Base-by-base conservation (phyloP, 2,888 invertebrate genomes). In the Trichogramma evanescens region DNA sequence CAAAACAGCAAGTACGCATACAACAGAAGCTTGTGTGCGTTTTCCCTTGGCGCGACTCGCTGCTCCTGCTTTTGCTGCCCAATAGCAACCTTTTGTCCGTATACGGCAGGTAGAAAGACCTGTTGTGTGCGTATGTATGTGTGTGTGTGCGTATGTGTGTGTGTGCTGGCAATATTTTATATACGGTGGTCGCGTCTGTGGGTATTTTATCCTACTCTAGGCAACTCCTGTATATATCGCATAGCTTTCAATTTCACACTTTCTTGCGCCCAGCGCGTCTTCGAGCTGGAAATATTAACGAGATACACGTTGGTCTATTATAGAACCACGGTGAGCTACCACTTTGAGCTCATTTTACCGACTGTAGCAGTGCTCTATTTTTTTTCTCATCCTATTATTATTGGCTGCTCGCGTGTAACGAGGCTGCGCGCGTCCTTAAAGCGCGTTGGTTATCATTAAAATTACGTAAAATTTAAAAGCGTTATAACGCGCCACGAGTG, bases 201-300 rank as follows among this genome's bases (percentile, higher is more conserved):
- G 10, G 42, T 46, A 42, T 40, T 57, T 50, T 43, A 38, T 26
- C 6, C 40, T 53, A 54, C 50, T 50, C 40, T 38, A 39, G 26
- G 26, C 3, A 26, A 26, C 26, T 26, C 26, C 26, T 26, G 26
- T 26, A 26, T 3, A 26, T 26, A 26, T 26, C 38, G 26, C 43
- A 51, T 55, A 58, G 45, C 54, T 62, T 55, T 58, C 52, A 62
- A 62, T 62, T 58, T 62, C 45, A 40, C 55, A 56, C 62, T 55
- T 62, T 50, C 42, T 45, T 52, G n/a, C n/a, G 48, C 6, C 10
- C 13, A 13, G 10, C 26, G 2, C 26, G 26, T 26, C 26, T 26
- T 26, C 26, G 3, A 26, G 26, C 26, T 51, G 51, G 40, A 53
- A 56, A 44, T 43, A 26, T 26, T 26, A 26, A 26, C 26, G 26